Percentiles rank a stretch among this genome's conserved stretches.
phyloP scores from a whole-genome alignment of 1,140 invertebrate species.

The Protaetia brevitarsis region DNA sequence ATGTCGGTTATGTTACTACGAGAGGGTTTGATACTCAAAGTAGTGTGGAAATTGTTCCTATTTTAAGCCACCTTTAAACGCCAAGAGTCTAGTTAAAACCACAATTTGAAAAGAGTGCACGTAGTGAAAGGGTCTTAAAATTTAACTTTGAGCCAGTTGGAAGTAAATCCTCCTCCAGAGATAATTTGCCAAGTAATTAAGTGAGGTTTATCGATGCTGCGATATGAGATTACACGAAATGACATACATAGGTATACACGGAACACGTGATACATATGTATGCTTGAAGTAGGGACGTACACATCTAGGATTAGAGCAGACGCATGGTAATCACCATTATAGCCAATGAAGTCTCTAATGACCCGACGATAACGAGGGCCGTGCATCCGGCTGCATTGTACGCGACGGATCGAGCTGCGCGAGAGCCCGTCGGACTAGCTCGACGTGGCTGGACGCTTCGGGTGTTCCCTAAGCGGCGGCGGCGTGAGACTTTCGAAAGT shows the following conservation, averaged over 20 bases:
- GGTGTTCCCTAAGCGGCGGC: background rate
- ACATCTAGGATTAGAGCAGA: background rate
- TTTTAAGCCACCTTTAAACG: no score
- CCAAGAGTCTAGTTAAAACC: no score
- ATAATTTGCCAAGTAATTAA: conserved; percentile 10
- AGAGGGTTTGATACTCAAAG: no score
- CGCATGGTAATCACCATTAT: conserved; percentile 23
- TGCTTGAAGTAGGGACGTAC: no score
- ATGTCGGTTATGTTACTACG: no score
- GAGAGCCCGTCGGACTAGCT: background rate
- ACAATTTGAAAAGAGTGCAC: no score
- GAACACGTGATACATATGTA: no score
- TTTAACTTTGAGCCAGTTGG: no score
- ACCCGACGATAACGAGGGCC: conserved; percentile 14
- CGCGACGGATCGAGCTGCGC: background rate
- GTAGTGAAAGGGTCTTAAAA: no score
- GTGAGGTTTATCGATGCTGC: background rate
- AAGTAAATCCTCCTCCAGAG: no score
- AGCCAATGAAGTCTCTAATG: conserved; percentile 17
- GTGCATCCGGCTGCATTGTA: background rate
- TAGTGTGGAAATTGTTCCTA: no score
- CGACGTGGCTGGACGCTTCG: background rate
- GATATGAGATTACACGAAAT: conserved; percentile 4
- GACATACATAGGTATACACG: background rate
- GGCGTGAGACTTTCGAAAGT: background rate